Conservation (phyloP, 2,113 vertebrate species). For the Xiphorhynchus elegans region DNA sequence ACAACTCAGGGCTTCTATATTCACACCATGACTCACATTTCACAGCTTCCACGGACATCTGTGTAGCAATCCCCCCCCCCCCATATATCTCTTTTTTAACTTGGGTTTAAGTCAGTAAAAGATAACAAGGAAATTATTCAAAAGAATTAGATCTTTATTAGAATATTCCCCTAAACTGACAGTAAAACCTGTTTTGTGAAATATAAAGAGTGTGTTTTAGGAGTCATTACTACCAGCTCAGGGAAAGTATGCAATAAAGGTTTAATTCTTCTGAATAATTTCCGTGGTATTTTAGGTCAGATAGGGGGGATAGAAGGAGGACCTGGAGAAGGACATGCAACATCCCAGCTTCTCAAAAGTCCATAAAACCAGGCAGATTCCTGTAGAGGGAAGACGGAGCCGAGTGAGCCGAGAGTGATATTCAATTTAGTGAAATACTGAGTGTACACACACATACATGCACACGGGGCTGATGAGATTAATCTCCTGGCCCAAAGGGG, state of each 20-base stretch:
- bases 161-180: neutral
- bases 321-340: neutral
- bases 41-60: constrained; percentile 63
- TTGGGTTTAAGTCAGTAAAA: constrained; percentile 32
- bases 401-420: rapidly evolving
- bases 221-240: neutral
- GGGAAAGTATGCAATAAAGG: neutral
- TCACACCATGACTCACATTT: constrained; percentile 58
- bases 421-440: neutral
- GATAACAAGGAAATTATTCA: constrained; percentile 48
- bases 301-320: neutral
- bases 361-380: neutral
- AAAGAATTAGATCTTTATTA: constrained; percentile 29
- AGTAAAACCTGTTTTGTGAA: neutral
- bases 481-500: constrained; percentile 16
- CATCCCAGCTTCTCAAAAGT: neutral
- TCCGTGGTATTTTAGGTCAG: neutral
- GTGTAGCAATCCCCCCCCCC: neutral
- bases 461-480: neutral
- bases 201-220: neutral
- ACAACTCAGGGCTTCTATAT: constrained; percentile 67
- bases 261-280: constrained; percentile 14
- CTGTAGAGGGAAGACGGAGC: neutral
- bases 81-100: constrained; percentile 20
- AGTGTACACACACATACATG: neutral